These are phyloP conservation scores for Hypercompe scribonia DNA, from an alignment of 2,888 invertebrate genomes.

Conservation along the genomic window DNA sequence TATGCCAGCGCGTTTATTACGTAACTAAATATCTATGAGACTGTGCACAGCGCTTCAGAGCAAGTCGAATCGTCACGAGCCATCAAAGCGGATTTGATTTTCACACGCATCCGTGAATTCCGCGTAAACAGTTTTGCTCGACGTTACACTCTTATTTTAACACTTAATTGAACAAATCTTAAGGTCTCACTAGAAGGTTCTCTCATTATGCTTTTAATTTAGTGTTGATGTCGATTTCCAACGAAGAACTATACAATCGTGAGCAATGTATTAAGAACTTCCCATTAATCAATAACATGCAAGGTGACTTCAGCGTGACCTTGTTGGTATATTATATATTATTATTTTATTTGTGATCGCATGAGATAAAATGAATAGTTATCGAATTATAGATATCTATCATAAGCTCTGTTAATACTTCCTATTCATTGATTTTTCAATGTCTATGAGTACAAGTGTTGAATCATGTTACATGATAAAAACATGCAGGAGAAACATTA, in stretches of 20 bases:
- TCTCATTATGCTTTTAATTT: slow-evolving; percentile 55
- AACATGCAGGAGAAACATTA: not conserved
- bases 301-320: slow-evolving; percentile 65
- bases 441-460: slow-evolving; percentile 17
- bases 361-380: slow-evolving; percentile 58
- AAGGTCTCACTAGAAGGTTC: slow-evolving; percentile 40
- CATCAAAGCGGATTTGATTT: slow-evolving; percentile 56
- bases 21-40: slow-evolving; percentile 48
- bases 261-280: slow-evolving; percentile 63
- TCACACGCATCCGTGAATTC: slow-evolving; percentile 54
- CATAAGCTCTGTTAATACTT: slow-evolving; percentile 48
- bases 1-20: slow-evolving; percentile 41
- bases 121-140: slow-evolving; percentile 44
- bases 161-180: slow-evolving; percentile 43
- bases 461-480: slow-evolving; percentile 15
- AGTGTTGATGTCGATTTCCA: slow-evolving; percentile 63
- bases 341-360: slow-evolving; percentile 54
- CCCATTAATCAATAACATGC: slow-evolving; percentile 74
- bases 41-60: slow-evolving; percentile 37
- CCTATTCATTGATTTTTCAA: slow-evolving; percentile 26
- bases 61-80: slow-evolving; percentile 38
- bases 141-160: slow-evolving; percentile 34
- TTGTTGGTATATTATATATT: slow-evolving; percentile 57
- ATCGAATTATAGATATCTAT: slow-evolving; percentile 52
- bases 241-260: slow-evolving; percentile 60